A percentile compares a stretch with the other conserved stretches of the same genome.
Conservation (phyloP, 1,140 invertebrate species). For the Bombus fervidus region DNA sequence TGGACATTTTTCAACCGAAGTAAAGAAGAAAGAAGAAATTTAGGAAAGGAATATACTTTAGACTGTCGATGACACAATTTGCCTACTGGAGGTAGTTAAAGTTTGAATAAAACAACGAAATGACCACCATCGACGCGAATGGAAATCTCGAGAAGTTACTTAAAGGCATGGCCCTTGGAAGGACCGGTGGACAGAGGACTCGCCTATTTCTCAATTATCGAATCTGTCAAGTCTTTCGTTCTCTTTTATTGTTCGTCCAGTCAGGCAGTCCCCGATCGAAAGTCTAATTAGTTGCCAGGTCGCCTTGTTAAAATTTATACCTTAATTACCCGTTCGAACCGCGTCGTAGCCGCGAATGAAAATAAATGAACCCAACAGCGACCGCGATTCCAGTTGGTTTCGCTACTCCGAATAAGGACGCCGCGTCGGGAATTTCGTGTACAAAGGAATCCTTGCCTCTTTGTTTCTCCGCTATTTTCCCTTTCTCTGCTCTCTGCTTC, state of each 20-base stretch:
- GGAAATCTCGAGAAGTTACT: not conserved
- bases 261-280: constrained; percentile 28
- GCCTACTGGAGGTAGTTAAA: too few relatives aligned
- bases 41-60: too few relatives aligned
- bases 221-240: not conserved
- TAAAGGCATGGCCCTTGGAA: not conserved
- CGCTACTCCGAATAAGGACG: constrained; percentile 32
- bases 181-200: not conserved
- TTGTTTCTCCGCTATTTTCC: not conserved
- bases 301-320: constrained; percentile 45
- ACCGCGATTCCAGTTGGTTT: constrained; percentile 33
- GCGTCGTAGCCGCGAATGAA: constrained; percentile 11
- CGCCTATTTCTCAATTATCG: not conserved
- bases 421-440: constrained; percentile 22
- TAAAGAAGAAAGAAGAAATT: too few relatives aligned
- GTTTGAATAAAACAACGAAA: too few relatives aligned
- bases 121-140: too few relatives aligned
- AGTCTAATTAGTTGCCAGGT: constrained; percentile 24
- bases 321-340: constrained; percentile 50
- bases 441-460: constrained; percentile 37
- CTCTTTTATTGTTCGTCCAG: not conserved
- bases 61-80: too few relatives aligned
- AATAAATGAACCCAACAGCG: constrained; percentile 48
- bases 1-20: not conserved
- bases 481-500: not conserved